Conservation (phyloP, 2,797 vertebrate species). For the Acridotheres tristis region DNA sequence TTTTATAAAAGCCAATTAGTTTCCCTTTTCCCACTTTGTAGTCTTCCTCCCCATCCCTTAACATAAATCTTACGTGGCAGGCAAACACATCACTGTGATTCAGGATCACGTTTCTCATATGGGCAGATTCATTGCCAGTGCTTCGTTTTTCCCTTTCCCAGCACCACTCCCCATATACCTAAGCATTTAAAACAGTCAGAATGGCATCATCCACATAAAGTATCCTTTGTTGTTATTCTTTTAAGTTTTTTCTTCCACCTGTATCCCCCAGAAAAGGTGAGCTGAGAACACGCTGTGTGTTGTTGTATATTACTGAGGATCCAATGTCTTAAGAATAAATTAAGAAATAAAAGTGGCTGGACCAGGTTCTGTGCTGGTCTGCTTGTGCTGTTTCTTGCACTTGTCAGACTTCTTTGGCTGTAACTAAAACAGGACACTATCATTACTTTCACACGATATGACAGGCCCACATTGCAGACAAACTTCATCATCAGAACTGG, state of each 20-base stretch:
- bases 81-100: background rate
- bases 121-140: background rate
- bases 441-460: background rate
- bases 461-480: background rate
- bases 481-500: background rate
- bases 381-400: background rate
- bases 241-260: background rate
- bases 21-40: background rate
- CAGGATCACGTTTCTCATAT: accelerated
- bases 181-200: background rate
- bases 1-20: background rate
- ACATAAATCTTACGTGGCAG: accelerated
- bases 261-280: background rate
- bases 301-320: background rate
- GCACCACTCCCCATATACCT: background rate
- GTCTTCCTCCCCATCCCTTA: background rate
- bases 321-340: background rate
- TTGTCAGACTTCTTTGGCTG: background rate
- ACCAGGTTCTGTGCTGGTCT: background rate
- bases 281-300: background rate
- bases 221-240: background rate
- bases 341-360: background rate
- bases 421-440: background rate
- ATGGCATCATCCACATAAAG: background rate
- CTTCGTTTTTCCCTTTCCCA: background rate